Base-by-base conservation (phyloP, 2,888 invertebrate species). In the Athalia rosae region DNA sequence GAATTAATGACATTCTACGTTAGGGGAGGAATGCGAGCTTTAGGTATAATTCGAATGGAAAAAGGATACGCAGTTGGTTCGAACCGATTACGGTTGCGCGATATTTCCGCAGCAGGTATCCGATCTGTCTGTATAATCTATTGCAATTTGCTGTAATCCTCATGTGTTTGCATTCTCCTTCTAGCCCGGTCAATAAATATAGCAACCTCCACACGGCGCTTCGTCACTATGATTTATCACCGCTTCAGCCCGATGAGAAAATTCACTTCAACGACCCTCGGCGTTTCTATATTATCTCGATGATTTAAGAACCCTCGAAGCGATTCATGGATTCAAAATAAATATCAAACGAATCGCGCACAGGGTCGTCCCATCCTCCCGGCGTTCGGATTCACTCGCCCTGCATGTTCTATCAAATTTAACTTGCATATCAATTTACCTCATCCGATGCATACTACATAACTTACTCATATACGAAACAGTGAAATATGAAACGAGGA, bases 211-310 rank as follows among this genome's bases (percentile, higher is more conserved):
- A 28, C 13, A 9, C 58, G 43, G 8, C 58, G 58, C 43, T 43
- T 71, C 13, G 43, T 58, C 56, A 58, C 56, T 71, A 58, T 71
- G 71, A 71, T 71, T 71, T 71, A 71, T 71, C 71, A 45, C 58
- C 58, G 56, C 53, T 58, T 56, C 43, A 9, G n/a, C 7, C 15
- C 56, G 58, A 43, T 58, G 71, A 71, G 56, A 71, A 43, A 71
- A 71, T 71, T 71, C 71, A 71, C 43, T 45, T 58, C 13, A 13
- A 71, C 58, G 43, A 56, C 71, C 58, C 50, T 41, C 45, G 50
- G 45, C 71, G 58, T 45, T 71, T 71, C 45, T 71, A 58, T 71
- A 58, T 58, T 43, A 58, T 71, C 28, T 28, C 28, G 28, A 28
- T 28, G 28, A 28, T 28, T 28, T 28, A 28, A 28, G 28, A 28